phyloP scores from a whole-genome alignment of 1,140 invertebrate species.

The Babylonia areolata region DNA sequence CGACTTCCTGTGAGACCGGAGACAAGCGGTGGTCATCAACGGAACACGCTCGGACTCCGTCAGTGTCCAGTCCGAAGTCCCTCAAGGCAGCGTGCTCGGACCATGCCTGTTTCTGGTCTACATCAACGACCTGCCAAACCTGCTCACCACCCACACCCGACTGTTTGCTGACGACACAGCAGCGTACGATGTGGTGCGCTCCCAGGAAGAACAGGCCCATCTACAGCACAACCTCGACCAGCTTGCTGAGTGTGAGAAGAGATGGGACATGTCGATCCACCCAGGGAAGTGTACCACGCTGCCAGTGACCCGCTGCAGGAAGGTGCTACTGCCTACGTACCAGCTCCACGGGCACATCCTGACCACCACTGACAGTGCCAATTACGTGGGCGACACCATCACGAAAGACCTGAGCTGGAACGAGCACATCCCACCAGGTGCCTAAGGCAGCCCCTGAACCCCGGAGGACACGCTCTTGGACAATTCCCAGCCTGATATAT shows the following conservation, averaged over 20 bases:
- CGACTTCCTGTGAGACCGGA: constrained; percentile 26
- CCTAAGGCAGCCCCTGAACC: too few species aligned
- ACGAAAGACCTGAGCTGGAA: neutral
- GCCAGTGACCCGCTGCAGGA: neutral
- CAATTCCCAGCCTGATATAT: too few species aligned
- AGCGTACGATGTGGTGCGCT: neutral
- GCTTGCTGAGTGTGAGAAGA: neutral
- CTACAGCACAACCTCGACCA: neutral
- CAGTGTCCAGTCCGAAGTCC: constrained; percentile 6
- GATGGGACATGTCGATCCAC: neutral
- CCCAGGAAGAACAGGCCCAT: neutral
- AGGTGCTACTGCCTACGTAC: neutral
- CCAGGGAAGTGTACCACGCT: neutral
- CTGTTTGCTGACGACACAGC: constrained; percentile 23
- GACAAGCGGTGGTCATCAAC: constrained; percentile 37
- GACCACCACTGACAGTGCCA: neutral
- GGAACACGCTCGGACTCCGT: constrained; percentile 24
- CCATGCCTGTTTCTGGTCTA: constrained; percentile 9
- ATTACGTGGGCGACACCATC: constrained; percentile 10
- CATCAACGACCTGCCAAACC: too few species aligned
- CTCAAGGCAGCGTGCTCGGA: neutral
- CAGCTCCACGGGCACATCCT: constrained; percentile 22
- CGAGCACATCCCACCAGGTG: too few species aligned
- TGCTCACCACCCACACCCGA: too few species aligned
- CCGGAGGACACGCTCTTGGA: too few species aligned